Percentiles rank a stretch among this genome's conserved stretches.
Evolutionary conservation across 2,888 invertebrate genomes (phyloP).

Genomic region (Oligia latruncula): DNA sequence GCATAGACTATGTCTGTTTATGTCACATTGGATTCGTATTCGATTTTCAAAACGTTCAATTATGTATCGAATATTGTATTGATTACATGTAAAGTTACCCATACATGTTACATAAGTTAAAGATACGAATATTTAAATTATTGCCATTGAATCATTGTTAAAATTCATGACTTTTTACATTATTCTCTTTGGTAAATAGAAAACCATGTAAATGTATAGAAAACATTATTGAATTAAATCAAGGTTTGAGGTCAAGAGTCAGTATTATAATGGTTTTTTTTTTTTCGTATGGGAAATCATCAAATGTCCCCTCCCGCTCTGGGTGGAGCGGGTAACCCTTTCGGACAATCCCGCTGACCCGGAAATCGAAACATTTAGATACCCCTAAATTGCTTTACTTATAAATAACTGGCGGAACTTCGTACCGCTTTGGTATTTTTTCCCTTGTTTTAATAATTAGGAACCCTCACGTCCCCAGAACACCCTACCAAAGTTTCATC

Average conservation of each 20-base stretch:
- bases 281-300: too few relatives aligned
- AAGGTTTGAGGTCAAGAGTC: neutral
- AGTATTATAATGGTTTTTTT: neutral
- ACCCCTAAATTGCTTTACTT: neutral
- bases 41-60: constrained; percentile 38
- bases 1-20: constrained; percentile 38
- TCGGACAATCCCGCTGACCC: too few relatives aligned
- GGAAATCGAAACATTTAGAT: neutral
- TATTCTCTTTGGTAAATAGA: neutral
- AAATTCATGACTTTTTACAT: constrained; percentile 16
- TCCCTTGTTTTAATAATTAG: too few relatives aligned
- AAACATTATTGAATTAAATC: neutral
- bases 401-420: neutral
- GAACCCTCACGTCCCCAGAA: too few relatives aligned
- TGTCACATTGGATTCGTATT: constrained; percentile 16
- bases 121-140: neutral
- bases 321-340: too few relatives aligned
- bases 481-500: too few relatives aligned
- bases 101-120: constrained; percentile 14
- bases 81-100: neutral
- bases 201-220: neutral
- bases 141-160: constrained; percentile 6
- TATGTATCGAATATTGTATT: constrained; percentile 26
- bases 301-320: too few relatives aligned
- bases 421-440: too few relatives aligned